Conservation (phyloP, 2,797 vertebrate species). For the Centroberyx gerrardi region DNA sequence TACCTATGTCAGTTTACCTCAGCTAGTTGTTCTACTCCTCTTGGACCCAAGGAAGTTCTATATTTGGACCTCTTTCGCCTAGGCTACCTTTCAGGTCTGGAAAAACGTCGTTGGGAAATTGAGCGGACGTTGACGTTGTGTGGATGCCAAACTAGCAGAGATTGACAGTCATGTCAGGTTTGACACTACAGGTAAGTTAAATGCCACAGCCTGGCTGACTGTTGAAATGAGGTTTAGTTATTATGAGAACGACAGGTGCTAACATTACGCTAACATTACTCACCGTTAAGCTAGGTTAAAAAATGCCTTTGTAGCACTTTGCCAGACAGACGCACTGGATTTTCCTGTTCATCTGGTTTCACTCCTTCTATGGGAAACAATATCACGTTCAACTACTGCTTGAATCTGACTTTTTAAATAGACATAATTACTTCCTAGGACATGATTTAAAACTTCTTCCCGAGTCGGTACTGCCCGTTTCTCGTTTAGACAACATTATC, state of each 20-base stretch:
- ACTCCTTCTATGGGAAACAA: background rate
- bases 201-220: fast-evolving
- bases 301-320: background rate
- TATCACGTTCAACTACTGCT: background rate
- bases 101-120: slow-evolving; percentile 1
- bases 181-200: slow-evolving; percentile 75
- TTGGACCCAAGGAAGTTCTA: background rate
- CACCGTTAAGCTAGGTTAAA: background rate
- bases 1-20: background rate
- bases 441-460: too few relatives aligned
- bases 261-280: background rate
- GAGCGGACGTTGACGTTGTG: slow-evolving; percentile 13
- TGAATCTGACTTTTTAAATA: too few relatives aligned
- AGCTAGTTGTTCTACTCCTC: background rate
- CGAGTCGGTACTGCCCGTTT: too few relatives aligned
- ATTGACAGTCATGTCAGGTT: slow-evolving; percentile 75
- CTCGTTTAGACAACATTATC: too few relatives aligned
- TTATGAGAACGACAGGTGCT: too few relatives aligned
- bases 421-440: too few relatives aligned
- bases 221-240: background rate
- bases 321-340: slow-evolving; percentile 40
- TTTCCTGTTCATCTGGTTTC: slow-evolving; percentile 74
- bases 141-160: slow-evolving; percentile 15
- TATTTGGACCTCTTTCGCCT: background rate
- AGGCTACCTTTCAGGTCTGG: background rate